Conservation (phyloP, 2,113 vertebrate species). For the Scomber scombrus region DNA sequence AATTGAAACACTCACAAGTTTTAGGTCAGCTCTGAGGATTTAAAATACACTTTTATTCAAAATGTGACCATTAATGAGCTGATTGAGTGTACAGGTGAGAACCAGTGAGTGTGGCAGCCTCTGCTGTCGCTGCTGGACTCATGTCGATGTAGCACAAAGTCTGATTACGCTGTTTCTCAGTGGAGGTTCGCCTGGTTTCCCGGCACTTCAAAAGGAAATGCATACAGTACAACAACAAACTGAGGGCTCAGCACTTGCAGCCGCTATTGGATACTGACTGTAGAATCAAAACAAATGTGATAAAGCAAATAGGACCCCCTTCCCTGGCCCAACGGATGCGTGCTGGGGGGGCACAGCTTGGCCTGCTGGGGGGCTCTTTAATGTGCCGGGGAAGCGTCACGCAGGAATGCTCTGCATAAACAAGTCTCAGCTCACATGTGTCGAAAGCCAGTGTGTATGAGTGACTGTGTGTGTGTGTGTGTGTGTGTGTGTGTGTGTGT, state of each 20-base stretch:
- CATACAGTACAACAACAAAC: constrained; percentile 82
- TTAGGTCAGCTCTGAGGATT: not conserved
- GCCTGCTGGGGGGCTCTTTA: constrained; percentile 73
- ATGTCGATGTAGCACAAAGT: constrained; percentile 31
- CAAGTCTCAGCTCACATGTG: constrained; percentile 68
- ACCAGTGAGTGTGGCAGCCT: not conserved
- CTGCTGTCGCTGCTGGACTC: constrained; percentile 28
- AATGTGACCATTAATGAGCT: not conserved
- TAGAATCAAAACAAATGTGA: constrained; percentile 79
- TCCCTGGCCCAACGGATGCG: constrained; percentile 63
- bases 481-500: constrained; percentile 31
- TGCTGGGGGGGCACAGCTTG: constrained; percentile 66
- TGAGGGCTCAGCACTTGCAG: constrained; percentile 56
- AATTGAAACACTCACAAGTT: constrained; percentile 2
- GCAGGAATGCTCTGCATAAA: constrained; percentile 80
- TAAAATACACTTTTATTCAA: not conserved
- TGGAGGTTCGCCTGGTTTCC: constrained; percentile 46
- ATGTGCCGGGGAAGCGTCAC: constrained; percentile 72
- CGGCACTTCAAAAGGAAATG: constrained; percentile 77
- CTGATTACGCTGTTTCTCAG: constrained; percentile 30
- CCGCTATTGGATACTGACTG: constrained; percentile 71
- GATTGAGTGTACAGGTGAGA: constrained; percentile 6
- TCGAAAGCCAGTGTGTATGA: constrained; percentile 9
- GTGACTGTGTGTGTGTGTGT: constrained; percentile 11
- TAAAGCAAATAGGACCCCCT: constrained; percentile 77